Conservation (phyloP, 1,140 invertebrate genomes). For the Drosophila bifasciata region DNA sequence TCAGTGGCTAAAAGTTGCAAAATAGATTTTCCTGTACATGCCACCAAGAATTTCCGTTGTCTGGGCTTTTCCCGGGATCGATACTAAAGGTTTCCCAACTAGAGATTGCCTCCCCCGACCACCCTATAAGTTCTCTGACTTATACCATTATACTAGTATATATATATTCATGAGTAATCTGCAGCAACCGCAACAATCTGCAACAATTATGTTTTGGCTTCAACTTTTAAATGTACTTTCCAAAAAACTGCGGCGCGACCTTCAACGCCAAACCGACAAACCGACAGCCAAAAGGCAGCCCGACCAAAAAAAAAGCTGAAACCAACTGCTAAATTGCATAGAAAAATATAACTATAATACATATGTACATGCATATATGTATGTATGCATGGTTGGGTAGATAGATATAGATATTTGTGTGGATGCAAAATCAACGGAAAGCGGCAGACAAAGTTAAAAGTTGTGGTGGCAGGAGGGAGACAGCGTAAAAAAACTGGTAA, state of each 20-base stretch:
- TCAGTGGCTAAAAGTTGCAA: conserved; percentile 11
- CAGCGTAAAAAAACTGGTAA: conserved; percentile 30
- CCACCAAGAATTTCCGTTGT: neutral
- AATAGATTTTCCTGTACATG: conserved; percentile 24
- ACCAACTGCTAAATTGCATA: conserved; percentile 52
- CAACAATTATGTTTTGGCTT: conserved; percentile 69
- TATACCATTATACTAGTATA: neutral
- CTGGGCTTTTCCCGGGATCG: conserved; percentile 2
- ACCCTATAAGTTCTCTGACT: neutral
- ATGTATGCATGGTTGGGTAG: conserved; percentile 21
- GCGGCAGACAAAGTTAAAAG: conserved; percentile 66
- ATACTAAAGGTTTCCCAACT: conserved; percentile 10
- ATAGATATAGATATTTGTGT: conserved; percentile 24
- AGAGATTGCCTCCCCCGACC: neutral
- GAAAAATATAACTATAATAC: conserved; percentile 42
- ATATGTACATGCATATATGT: conserved; percentile 31
- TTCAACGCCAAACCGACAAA: conserved; percentile 52
- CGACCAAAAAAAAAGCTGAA: conserved; percentile 36
- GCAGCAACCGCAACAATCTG: conserved; percentile 49
- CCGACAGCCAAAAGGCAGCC: conserved; percentile 42
- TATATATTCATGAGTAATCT: conserved; percentile 31
- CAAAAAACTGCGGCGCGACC: conserved; percentile 70
- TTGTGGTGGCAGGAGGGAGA: conserved; percentile 12
- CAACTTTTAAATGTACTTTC: conserved; percentile 78
- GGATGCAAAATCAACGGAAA: conserved; percentile 53